Conservation (phyloP, 2,797 vertebrate genomes). For the Nasua narica region DNA sequence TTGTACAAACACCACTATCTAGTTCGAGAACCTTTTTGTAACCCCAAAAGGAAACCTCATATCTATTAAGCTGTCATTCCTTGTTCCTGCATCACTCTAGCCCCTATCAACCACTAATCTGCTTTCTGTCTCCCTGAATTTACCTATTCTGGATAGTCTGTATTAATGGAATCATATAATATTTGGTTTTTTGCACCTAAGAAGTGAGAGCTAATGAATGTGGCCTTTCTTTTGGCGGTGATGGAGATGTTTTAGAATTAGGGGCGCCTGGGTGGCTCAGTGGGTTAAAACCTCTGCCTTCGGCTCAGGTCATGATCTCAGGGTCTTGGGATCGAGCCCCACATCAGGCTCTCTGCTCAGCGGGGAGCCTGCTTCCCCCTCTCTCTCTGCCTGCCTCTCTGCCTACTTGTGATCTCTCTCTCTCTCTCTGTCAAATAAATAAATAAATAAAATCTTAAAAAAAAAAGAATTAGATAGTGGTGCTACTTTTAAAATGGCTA, state of each 20-base stretch:
- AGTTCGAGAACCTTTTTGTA: conserved; percentile 40
- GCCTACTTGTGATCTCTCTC: no score
- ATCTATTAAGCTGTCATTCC: background rate
- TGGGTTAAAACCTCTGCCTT: no score
- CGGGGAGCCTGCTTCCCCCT: no score
- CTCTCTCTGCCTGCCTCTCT: no score
- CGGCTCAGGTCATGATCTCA: no score
- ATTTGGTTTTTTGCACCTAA: background rate
- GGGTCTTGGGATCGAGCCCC: no score
- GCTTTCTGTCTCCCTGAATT: background rate
- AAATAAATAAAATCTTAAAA: no score
- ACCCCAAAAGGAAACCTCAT: background rate
- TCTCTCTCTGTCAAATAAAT: no score
- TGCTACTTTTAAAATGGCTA: background rate
- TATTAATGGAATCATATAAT: background rate
- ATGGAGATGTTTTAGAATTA: conserved; percentile 17
- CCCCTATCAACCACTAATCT: background rate
- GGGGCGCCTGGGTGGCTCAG: no score
- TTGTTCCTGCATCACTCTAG: background rate
- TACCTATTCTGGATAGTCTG: background rate
- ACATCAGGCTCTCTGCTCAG: no score
- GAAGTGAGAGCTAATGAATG: conserved; percentile 5
- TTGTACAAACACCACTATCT: background rate
- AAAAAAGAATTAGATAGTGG: no score
- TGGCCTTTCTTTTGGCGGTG: background rate